Conservation (phyloP, 2,888 invertebrate species). For the Microctonus brassicae region DNA sequence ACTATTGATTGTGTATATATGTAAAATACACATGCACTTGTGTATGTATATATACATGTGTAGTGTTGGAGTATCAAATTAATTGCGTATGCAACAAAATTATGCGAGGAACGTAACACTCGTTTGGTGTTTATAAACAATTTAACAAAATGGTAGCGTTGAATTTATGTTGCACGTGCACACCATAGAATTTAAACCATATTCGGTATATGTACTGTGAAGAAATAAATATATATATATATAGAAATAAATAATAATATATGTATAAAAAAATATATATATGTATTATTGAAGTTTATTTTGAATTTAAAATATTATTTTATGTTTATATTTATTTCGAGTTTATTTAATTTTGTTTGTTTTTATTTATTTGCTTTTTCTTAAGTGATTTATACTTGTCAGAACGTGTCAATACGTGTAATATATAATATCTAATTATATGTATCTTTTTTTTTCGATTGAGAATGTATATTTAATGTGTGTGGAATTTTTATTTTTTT, state of each 20-base stretch:
- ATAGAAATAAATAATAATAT: too few relatives aligned
- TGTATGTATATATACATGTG: conserved; percentile 2
- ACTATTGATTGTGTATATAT: background rate
- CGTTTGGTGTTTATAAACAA: conserved; percentile 38
- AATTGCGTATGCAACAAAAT: conserved; percentile 43
- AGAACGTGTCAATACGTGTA: too few relatives aligned
- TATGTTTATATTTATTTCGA: background rate
- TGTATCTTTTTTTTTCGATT: too few relatives aligned
- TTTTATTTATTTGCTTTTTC: background rate
- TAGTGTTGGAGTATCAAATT: conserved; percentile 38
- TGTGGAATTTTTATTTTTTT: background rate
- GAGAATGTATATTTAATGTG: background rate
- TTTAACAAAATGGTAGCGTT: conserved; percentile 38
- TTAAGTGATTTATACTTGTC: too few relatives aligned
- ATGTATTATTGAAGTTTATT: too few relatives aligned
- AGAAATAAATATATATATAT: too few relatives aligned
- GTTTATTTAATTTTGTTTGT: background rate
- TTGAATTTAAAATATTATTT: too few relatives aligned
- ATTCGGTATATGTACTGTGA: background rate
- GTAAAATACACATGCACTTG: background rate
- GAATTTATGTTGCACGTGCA: conserved; percentile 25
- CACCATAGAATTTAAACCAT: conserved; percentile 2
- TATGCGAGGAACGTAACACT: conserved; percentile 37
- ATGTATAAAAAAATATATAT: too few relatives aligned
- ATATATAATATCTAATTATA: too few relatives aligned